Percentiles rank a stretch among this genome's conserved stretches.
These are phyloP conservation scores for Poeciliopsis paucimaculata DNA, from an alignment of 2,797 vertebrate genomes.

Conservation along the genomic window DNA sequence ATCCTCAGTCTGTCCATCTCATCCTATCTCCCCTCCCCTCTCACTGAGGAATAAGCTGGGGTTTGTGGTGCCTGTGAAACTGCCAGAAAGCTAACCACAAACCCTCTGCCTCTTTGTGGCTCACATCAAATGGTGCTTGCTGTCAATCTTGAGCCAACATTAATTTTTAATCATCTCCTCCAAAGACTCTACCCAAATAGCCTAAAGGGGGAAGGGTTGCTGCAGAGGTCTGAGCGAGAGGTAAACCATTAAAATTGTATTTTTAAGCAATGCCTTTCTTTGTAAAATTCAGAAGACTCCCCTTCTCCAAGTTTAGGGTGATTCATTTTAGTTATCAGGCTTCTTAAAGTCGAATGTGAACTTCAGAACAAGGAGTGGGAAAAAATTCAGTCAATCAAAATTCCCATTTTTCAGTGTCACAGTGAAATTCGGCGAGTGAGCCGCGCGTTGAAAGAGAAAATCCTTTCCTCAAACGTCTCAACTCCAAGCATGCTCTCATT, in stretches of 20 bases:
- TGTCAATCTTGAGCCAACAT: slow-evolving; percentile 85
- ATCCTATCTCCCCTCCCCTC: slow-evolving; percentile 67
- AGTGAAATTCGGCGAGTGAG: slow-evolving; percentile 75
- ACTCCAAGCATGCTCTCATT: slow-evolving; percentile 69
- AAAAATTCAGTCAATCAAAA: slow-evolving; percentile 81
- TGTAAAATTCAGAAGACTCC: slow-evolving; percentile 76
- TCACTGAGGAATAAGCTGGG: slow-evolving; percentile 76
- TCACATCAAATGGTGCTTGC: slow-evolving; percentile 86
- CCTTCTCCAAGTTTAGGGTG: slow-evolving; percentile 62
- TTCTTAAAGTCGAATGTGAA: slow-evolving; percentile 71
- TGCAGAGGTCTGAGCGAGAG: slow-evolving; percentile 71
- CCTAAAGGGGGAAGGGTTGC: slow-evolving; percentile 77
- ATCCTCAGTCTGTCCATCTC: slow-evolving; percentile 72
- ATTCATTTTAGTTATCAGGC: slow-evolving; percentile 71
- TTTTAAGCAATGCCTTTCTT: slow-evolving; percentile 78
- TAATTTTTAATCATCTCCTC: slow-evolving; percentile 85
- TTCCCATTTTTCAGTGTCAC: slow-evolving; percentile 77
- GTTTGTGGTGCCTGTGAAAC: slow-evolving; percentile 78
- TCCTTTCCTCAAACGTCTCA: slow-evolving; percentile 69
- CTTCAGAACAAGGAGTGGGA: slow-evolving; percentile 68
- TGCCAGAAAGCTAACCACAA: slow-evolving; percentile 76
- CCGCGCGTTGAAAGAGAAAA: slow-evolving; percentile 74
- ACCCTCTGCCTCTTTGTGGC: slow-evolving; percentile 79
- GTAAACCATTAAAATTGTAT: slow-evolving; percentile 82
- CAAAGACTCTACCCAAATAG: slow-evolving; percentile 82